Evolutionary conservation across 2,888 invertebrate genomes (phyloP).

Genomic region (Cantharis nigra): DNA sequence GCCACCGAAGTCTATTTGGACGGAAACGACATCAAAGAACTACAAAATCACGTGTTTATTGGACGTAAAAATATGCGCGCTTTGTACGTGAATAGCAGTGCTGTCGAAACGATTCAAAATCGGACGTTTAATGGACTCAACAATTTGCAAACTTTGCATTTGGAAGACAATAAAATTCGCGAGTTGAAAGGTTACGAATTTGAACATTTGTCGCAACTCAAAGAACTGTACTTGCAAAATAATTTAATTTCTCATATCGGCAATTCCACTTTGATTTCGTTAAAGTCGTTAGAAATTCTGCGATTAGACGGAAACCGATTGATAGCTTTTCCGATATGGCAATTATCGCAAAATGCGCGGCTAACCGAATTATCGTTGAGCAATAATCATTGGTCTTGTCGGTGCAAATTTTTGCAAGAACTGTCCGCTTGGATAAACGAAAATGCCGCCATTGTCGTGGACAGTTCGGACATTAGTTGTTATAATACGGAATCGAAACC

Average conservation of each 20-base stretch:
- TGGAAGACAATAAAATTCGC: conserved; percentile 82
- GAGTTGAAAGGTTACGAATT: conserved; percentile 85
- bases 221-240: conserved; percentile 84
- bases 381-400: conserved; percentile 88
- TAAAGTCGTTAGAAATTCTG: conserved; percentile 78
- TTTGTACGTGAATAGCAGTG: conserved; percentile 83
- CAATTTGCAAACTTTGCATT: conserved; percentile 77
- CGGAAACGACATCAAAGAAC: conserved; percentile 82
- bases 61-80: conserved; percentile 88
- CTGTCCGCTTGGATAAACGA: conserved; percentile 82
- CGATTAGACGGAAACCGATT: conserved; percentile 84
- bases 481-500: conserved; percentile 76
- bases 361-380: conserved; percentile 78
- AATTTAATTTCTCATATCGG: conserved; percentile 80
- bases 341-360: conserved; percentile 68
- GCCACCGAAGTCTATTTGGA: conserved; percentile 92
- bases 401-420: conserved; percentile 86
- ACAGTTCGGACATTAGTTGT: conserved; percentile 80
- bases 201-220: conserved; percentile 76
- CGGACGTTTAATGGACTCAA: conserved; percentile 87
- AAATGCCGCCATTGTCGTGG: conserved; percentile 78
- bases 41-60: conserved; percentile 87
- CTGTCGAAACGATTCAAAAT: conserved; percentile 83
- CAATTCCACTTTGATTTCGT: conserved; percentile 77
- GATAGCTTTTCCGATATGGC: conserved; percentile 80